Percentiles rank a stretch among this genome's conserved stretches.
Evolutionary conservation across 1,140 invertebrate species (phyloP).

Genomic region (Agrypnia vestita): DNA sequence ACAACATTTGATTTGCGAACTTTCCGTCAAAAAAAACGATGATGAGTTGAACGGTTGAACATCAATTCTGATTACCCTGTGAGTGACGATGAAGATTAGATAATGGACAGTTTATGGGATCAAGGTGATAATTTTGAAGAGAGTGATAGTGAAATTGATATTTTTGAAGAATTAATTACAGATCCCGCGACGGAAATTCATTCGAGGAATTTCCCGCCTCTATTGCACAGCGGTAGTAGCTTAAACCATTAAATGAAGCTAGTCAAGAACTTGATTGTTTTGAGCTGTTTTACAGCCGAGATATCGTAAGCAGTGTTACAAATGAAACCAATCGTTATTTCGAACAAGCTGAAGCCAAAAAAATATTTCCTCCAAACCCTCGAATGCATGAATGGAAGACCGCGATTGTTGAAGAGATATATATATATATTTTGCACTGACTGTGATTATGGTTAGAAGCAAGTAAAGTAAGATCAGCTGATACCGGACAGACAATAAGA

Average conservation of each 20-base stretch:
- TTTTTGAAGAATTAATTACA: neutral
- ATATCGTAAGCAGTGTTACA: neutral
- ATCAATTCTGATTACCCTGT: too few species aligned
- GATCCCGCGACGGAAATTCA: neutral
- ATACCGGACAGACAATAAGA: neutral
- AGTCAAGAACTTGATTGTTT: conserved; percentile 7
- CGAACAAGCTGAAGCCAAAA: neutral
- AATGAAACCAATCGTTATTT: too few species aligned
- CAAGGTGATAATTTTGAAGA: neutral
- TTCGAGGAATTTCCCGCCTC: neutral
- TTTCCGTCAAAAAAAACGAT: too few species aligned
- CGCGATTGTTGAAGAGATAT: neutral
- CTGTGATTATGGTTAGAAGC: conserved; percentile 10
- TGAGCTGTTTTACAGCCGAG: neutral
- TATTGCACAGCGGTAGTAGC: neutral
- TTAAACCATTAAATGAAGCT: neutral
- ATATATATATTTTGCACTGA: conserved; percentile 4
- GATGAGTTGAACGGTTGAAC: too few species aligned
- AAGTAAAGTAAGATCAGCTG: neutral
- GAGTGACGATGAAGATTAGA: conserved; percentile 16
- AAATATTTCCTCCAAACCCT: neutral
- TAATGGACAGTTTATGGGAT: neutral
- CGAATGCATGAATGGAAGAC: neutral
- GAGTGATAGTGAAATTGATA: conserved; percentile 3
- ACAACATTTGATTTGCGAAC: too few species aligned